Base-by-base conservation (phyloP, 2,888 invertebrate genomes). In the Aphodius granarius region DNA sequence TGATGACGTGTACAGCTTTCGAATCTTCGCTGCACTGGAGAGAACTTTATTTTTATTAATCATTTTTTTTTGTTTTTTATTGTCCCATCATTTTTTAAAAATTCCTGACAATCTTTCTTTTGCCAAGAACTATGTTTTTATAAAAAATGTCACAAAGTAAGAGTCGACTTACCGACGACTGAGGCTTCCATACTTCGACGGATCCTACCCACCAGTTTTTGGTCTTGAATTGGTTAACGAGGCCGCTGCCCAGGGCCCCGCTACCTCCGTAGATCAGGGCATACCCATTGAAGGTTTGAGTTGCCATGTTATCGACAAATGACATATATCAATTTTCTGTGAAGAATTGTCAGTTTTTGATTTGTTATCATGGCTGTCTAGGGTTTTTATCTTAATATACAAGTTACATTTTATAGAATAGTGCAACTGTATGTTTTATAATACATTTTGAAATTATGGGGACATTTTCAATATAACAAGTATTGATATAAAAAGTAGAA, bases 141-240 rank as follows among this genome's bases (percentile, higher is more conserved):
- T 15, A 63, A 63, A n/a, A 20, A 22, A 65, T 63, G n/a, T 73
- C 6, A 63, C 43, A 43, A 13, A 3, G 43, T 2, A 2, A 0
- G 6, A 0, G n/a, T 19, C 13, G 20, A 13, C 22, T 68, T 68
- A 68, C 68, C 68, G 16, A 16, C 2, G 68, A 5, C 43, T 43
- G 43, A 5, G 21, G 68, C 63, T 77, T 72, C 74, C 71, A 74
- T 9, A 76, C 66, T 73, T 78, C 78, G 23, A 78, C 75, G 5
- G 76, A 78, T 21, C 72, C 78, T 15, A 79, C 79, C 76, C 78
- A 78, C 75, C 77, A 79, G 73, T 78, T 78, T 17, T 76, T 73
- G 17, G 74, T 63, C 70, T 79, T 79, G 43, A 78, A 78, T 16
- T 78, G 76, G 17, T 73, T 72, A 22, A 78, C 76, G 63, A 76